Conservation (phyloP, 2,797 vertebrate genomes). For the Ceyx erithaca region DNA sequence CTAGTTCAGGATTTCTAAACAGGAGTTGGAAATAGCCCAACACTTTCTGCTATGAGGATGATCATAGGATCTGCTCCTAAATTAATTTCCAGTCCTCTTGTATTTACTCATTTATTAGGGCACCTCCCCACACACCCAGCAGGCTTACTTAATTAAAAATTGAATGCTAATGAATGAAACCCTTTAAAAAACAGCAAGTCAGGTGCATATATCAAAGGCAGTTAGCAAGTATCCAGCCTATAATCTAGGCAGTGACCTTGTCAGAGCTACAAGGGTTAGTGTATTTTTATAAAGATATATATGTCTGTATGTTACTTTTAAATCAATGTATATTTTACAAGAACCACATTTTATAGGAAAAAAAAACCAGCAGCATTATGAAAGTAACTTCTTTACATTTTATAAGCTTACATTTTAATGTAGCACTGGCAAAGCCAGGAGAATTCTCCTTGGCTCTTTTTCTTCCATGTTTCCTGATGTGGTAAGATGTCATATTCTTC, state of each 20-base stretch:
- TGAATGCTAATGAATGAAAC: background rate
- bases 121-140: too few relatives aligned
- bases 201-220: background rate
- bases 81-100: background rate
- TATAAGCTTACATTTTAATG: background rate
- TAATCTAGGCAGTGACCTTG: background rate
- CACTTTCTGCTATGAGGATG: background rate
- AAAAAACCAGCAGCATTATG: background rate
- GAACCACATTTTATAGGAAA: background rate
- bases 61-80: background rate
- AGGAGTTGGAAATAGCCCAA: background rate
- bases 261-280: background rate
- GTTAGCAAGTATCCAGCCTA: background rate
- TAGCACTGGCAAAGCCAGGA: background rate
- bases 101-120: too few relatives aligned
- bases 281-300: background rate
- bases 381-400: background rate
- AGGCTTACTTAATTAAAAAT: background rate
- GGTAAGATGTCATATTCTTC: background rate
- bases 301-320: background rate
- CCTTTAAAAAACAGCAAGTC: background rate
- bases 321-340: background rate
- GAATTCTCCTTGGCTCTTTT: background rate
- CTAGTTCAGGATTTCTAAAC: background rate
- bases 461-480: background rate